Evolutionary conservation across 2,113 vertebrate species (phyloP).

Genomic region (Chionodraco myersi): DNA sequence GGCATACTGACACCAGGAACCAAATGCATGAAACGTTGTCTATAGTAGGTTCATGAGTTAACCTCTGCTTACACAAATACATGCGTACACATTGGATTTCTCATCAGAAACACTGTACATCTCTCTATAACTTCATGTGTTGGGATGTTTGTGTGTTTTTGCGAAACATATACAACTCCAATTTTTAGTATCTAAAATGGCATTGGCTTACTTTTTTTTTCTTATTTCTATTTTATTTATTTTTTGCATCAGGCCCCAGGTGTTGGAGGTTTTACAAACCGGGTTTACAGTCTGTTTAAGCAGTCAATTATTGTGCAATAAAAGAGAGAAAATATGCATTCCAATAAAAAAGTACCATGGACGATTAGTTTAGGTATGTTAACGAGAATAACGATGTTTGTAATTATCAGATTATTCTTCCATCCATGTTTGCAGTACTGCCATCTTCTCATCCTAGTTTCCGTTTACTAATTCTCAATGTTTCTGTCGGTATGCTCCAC

Average conservation of each 20-base stretch:
- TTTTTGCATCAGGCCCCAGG: not conserved
- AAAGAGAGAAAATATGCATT: not conserved
- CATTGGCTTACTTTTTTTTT: not conserved
- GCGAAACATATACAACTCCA: too few species aligned
- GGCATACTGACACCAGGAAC: not conserved
- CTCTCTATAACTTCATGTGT: too few species aligned
- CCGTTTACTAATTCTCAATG: not conserved
- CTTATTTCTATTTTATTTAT: not conserved
- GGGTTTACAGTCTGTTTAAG: not conserved
- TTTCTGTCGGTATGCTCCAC: conserved; percentile 6
- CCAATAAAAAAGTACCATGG: not conserved
- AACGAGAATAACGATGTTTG: not conserved
- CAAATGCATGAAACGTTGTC: not conserved
- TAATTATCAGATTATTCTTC: not conserved
- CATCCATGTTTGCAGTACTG: not conserved
- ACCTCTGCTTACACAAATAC: not conserved
- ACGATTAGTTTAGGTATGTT: not conserved
- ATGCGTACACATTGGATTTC: not conserved
- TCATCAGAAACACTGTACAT: not conserved
- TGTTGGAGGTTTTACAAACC: not conserved
- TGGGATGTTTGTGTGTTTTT: too few species aligned
- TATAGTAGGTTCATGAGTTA: not conserved
- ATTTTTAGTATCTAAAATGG: too few species aligned
- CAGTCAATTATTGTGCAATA: conserved; percentile 9
- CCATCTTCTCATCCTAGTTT: not conserved